A percentile compares a stretch with the other conserved stretches of the same genome.
phyloP scores from a whole-genome alignment of 2,113 vertebrate genomes.

The Centropus unirufus region DNA sequence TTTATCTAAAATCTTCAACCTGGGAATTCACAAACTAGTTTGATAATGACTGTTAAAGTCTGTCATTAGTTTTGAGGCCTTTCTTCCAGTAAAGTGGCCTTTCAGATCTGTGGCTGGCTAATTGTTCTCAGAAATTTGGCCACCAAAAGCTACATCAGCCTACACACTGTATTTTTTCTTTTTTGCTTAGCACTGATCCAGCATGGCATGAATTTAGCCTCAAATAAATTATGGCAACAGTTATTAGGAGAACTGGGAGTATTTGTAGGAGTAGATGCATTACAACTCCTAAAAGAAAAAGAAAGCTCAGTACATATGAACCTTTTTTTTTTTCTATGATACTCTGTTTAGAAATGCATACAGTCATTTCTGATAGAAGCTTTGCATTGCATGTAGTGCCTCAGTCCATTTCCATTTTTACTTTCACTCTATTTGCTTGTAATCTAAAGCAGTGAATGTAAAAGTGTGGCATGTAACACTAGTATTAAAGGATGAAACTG shows the following conservation, averaged over 20 bases:
- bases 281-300: neutral
- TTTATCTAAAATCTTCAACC: neutral
- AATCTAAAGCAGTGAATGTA: too few relatives aligned
- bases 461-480: too few relatives aligned
- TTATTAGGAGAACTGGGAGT: neutral
- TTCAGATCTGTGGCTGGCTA: neutral
- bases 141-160: neutral
- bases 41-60: neutral
- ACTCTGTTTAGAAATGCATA: too few relatives aligned
- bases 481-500: too few relatives aligned
- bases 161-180: neutral
- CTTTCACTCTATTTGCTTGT: too few relatives aligned
- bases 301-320: neutral
- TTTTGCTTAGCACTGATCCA: neutral
- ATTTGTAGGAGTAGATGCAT: neutral
- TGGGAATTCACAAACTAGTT: conserved; percentile 14
- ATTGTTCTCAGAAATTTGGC: neutral
- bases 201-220: neutral
- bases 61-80: neutral
- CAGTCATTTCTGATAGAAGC: too few relatives aligned
- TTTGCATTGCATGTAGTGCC: too few relatives aligned
- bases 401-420: too few relatives aligned
- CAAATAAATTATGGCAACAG: neutral
- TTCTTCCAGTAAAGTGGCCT: neutral
- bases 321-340: too few relatives aligned